Conservation (phyloP, 2,888 invertebrate species). For the Venustoraphidia nigricollis region DNA sequence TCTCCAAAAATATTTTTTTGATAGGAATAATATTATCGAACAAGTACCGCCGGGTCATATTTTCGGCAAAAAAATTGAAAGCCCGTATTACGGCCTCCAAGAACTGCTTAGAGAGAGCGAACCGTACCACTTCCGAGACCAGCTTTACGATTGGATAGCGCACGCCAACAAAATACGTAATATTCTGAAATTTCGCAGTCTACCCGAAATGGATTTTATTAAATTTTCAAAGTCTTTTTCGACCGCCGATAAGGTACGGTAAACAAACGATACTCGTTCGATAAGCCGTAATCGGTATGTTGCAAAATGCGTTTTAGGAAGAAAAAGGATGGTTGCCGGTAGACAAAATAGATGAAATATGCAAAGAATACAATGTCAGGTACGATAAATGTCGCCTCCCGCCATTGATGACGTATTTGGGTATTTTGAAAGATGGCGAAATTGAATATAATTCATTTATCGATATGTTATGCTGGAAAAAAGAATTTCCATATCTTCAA, state of each 20-base stretch:
- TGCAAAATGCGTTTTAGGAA: slow-evolving; percentile 17
- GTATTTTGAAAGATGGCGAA: slow-evolving; percentile 29
- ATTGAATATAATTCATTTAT: slow-evolving; percentile 36
- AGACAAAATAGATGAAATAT: slow-evolving; percentile 28
- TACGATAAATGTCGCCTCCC: slow-evolving; percentile 34
- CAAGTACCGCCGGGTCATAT: slow-evolving; percentile 30
- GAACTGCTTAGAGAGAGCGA: slow-evolving; percentile 29
- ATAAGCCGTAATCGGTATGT: neutral
- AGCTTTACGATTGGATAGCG: slow-evolving; percentile 29
- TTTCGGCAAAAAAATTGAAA: slow-evolving; percentile 28
- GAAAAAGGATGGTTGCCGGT: slow-evolving; percentile 32
- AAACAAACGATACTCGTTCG: neutral
- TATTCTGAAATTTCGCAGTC: slow-evolving; percentile 21
- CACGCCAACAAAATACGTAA: slow-evolving; percentile 29
- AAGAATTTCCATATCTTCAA: slow-evolving; percentile 26
- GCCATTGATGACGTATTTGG: slow-evolving; percentile 30
- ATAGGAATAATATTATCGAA: slow-evolving; percentile 29
- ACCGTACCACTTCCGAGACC: slow-evolving; percentile 24
- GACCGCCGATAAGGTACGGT: slow-evolving; percentile 20
- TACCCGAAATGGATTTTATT: slow-evolving; percentile 13
- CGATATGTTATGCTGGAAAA: slow-evolving; percentile 30
- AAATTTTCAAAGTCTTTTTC: slow-evolving; percentile 13
- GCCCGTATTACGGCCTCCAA: slow-evolving; percentile 28
- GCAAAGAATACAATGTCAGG: slow-evolving; percentile 27
- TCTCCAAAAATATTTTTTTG: slow-evolving; percentile 7